Evolutionary conservation across 2,888 invertebrate genomes (phyloP).

Genomic region (Pseudeuparius sepicola): DNA sequence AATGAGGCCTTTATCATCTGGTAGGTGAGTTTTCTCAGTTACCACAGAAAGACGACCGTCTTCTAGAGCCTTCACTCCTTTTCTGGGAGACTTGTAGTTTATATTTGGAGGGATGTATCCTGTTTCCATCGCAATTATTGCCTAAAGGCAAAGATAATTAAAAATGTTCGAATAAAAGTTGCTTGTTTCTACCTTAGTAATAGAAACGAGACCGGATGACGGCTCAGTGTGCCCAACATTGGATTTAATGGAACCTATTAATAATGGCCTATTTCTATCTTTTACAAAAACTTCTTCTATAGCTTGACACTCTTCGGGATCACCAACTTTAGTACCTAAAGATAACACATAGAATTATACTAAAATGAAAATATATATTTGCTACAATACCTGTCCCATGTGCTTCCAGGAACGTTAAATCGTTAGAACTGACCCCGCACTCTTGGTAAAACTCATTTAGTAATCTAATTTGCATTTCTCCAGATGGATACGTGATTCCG

Average conservation of each 20-base stretch:
- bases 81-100: conserved; percentile 46
- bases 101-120: conserved; percentile 79
- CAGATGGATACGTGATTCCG: conserved; percentile 37
- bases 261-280: conserved; percentile 55
- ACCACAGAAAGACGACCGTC: conserved; percentile 61
- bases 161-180: no score
- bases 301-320: conserved; percentile 83
- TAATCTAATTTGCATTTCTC: conserved; percentile 49
- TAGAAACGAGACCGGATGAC: conserved; percentile 69
- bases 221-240: conserved; percentile 92
- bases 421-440: conserved; percentile 57
- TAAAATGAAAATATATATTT: no score
- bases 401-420: conserved; percentile 74
- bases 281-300: conserved; percentile 71
- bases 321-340: conserved; percentile 67
- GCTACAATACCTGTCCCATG: conserved; percentile 60
- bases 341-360: conserved; percentile 4
- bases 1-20: conserved; percentile 54
- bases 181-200: conserved; percentile 74
- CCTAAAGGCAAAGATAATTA: conserved; percentile 17
- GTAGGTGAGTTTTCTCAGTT: conserved; percentile 56
- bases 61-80: conserved; percentile 50
- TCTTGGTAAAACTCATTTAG: conserved; percentile 57
- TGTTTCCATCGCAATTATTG: conserved; percentile 58
- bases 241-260: conserved; percentile 86